Conservation (phyloP, 2,888 invertebrate genomes). For the Epistrophella euchroma region DNA sequence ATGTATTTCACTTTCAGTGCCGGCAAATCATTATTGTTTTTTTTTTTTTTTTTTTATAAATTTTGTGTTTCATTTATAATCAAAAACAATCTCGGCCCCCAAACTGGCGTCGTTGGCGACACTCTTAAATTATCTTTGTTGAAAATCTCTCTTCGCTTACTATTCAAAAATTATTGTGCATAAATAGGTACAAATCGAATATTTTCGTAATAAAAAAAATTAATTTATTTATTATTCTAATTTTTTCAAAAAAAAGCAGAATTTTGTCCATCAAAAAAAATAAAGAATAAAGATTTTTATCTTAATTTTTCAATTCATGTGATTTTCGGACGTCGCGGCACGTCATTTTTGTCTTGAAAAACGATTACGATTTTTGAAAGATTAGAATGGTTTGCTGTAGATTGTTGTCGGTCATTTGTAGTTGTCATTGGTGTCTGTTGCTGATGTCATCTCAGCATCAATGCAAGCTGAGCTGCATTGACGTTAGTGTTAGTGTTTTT, state of each 20-base stretch:
- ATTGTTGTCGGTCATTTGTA: constrained; percentile 53
- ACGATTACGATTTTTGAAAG: constrained; percentile 66
- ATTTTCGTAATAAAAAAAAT: constrained; percentile 37
- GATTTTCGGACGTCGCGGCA: constrained; percentile 46
- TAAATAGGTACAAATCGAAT: constrained; percentile 9
- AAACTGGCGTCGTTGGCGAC: neutral
- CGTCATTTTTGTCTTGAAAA: constrained; percentile 68
- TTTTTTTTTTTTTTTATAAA: constrained; percentile 1
- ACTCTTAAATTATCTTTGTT: neutral
- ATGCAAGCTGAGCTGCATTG: constrained; percentile 36
- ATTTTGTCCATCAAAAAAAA: constrained; percentile 51
- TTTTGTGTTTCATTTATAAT: constrained; percentile 18
- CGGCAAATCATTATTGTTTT: constrained; percentile 3
- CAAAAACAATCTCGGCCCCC: neutral
- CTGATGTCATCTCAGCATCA: constrained; percentile 64
- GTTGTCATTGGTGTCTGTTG: constrained; percentile 21
- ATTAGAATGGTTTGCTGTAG: constrained; percentile 56
- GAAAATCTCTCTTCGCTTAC: neutral
- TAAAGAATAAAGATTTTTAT: constrained; percentile 34
- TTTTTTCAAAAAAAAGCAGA: constrained; percentile 56
- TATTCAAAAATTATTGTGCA: constrained; percentile 38
- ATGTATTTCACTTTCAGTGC: constrained; percentile 1
- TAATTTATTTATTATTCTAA: constrained; percentile 68
- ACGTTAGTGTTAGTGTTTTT: constrained; percentile 30
- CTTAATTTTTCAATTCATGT: constrained; percentile 59